Percentiles rank a stretch among this genome's conserved stretches.
Conservation (phyloP, 2,113 vertebrate genomes). For the Eublepharis macularius region DNA sequence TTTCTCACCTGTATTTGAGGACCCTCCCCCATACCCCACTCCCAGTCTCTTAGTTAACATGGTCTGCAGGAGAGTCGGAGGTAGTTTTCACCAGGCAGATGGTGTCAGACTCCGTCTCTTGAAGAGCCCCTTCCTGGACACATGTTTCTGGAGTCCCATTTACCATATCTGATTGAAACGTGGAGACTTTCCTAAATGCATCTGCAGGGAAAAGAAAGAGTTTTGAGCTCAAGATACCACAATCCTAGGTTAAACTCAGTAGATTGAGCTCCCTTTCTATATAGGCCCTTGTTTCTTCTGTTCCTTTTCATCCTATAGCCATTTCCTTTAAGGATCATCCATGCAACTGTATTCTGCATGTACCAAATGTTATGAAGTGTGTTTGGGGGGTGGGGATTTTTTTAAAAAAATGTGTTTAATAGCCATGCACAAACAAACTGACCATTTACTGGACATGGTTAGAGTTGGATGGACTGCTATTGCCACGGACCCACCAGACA, state of each 20-base stretch:
- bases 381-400: no score
- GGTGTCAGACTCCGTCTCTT: not conserved
- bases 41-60: not conserved
- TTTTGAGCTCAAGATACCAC: not conserved
- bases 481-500: no score
- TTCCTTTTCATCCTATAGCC: no score
- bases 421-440: no score
- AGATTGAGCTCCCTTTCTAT: not conserved
- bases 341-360: no score
- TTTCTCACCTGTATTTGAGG: not conserved
- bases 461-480: no score
- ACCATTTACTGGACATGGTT: no score
- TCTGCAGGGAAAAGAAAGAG: not conserved
- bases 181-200: not conserved
- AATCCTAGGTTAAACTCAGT: not conserved
- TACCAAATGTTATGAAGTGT: no score
- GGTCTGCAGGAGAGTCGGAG: not conserved
- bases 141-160: slow-evolving; percentile 14
- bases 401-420: no score
- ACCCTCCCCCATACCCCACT: not conserved
- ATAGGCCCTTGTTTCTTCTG: no score
- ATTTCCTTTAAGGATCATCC: no score
- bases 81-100: slow-evolving; percentile 7
- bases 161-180: not conserved
- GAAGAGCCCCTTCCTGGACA: not conserved